phyloP scores from a whole-genome alignment of 64 coral and sea anemone genomes.

The Montipora efflorescens region DNA sequence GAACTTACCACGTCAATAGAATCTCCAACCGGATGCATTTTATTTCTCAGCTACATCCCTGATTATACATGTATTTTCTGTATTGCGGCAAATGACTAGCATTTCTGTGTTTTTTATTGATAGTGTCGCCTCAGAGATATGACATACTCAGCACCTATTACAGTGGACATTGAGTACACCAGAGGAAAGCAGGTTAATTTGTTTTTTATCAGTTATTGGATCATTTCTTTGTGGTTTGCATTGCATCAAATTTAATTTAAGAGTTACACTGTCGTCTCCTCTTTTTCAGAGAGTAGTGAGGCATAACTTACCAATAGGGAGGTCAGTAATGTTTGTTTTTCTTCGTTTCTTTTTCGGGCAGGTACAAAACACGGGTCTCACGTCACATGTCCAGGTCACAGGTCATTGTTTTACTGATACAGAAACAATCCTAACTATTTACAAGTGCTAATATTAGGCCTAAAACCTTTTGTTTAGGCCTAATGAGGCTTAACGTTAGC shows the following conservation, averaged over 20 bases:
- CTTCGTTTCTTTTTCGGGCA: background rate
- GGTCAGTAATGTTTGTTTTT: conserved; percentile 34
- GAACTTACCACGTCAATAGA: too few species aligned
- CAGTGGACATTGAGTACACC: conserved; percentile 98
- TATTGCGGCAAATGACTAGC: too few species aligned
- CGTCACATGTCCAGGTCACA: too few species aligned
- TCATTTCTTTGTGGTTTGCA: too few species aligned
- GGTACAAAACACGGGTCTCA: background rate
- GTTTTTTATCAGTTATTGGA: background rate
- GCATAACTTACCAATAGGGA: conserved; percentile 88
- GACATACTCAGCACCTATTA: conserved; percentile 98
- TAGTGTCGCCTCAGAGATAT: conserved; percentile 97
- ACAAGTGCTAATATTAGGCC: too few species aligned
- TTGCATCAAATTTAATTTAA: background rate
- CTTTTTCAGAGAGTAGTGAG: conserved; percentile 88
- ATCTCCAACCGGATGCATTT: too few species aligned
- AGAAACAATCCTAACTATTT: too few species aligned
- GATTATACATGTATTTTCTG: too few species aligned
- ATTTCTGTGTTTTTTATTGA: background rate
- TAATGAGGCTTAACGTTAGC: too few species aligned
- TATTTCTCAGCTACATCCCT: too few species aligned
- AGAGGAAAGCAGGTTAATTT: conserved; percentile 89
- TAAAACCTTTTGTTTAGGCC: too few species aligned
- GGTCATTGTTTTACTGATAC: too few species aligned
- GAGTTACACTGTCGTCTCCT: background rate